These are phyloP conservation scores for Anas platyrhynchos DNA, from an alignment of 2,113 vertebrate species.

Conservation along the genomic window DNA sequence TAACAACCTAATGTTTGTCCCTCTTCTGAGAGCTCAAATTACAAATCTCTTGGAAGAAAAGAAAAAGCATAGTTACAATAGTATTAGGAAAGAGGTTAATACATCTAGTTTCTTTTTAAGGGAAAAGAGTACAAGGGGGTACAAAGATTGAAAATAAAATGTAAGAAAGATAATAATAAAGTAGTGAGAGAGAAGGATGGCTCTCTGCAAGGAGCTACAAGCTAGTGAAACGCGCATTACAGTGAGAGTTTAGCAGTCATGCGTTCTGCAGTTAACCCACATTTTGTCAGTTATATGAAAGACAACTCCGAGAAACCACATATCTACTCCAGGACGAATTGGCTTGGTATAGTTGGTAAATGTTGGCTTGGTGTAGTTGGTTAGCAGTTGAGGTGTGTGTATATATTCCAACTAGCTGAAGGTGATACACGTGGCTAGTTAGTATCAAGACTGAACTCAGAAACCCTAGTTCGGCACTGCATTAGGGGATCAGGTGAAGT, in stretches of 20 bases:
- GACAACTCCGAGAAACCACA: background rate
- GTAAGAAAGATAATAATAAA: background rate
- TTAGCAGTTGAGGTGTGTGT: background rate
- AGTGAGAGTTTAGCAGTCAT: background rate
- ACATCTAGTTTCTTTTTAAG: background rate
- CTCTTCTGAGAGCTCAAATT: background rate
- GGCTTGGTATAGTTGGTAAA: background rate
- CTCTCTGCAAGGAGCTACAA: background rate
- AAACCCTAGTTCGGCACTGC: background rate
- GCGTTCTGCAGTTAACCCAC: background rate
- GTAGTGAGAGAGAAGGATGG: background rate
- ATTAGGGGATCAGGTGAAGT: background rate
- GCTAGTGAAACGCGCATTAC: background rate
- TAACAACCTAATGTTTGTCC: background rate
- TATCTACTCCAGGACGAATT: background rate
- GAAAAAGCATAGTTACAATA: rapidly evolving
- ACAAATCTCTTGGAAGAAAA: background rate
- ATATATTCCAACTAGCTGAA: background rate
- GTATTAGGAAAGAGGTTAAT: background rate
- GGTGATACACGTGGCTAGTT: background rate
- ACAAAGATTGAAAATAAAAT: background rate
- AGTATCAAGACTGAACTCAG: background rate
- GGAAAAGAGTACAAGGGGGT: background rate
- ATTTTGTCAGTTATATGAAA: background rate
- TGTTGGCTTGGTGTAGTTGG: background rate